phyloP scores from a whole-genome alignment of 2,113 vertebrate genomes.

The Hyperopisus bebe region DNA sequence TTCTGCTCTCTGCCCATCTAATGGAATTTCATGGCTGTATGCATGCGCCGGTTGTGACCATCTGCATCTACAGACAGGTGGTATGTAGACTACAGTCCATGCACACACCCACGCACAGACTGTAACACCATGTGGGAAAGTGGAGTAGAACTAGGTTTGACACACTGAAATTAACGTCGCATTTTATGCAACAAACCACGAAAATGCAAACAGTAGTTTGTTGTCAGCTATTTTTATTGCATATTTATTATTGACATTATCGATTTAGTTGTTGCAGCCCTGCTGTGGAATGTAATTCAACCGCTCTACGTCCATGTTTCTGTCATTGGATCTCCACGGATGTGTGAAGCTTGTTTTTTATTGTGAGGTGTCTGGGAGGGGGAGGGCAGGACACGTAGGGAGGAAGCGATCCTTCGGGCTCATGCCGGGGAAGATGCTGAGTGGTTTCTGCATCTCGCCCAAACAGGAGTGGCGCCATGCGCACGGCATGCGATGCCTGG shows the following conservation, averaged over 20 bases:
- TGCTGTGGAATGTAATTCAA: not conserved
- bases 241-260: not conserved
- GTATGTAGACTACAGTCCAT: not conserved
- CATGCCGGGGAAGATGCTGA: not conserved
- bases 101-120: too few relatives aligned
- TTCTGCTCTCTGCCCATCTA: not conserved
- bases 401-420: not conserved
- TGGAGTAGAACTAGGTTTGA: not conserved
- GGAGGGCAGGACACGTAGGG: not conserved
- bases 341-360: not conserved
- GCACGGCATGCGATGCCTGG: constrained; percentile 92
- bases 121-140: too few relatives aligned
- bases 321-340: not conserved
- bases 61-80: not conserved
- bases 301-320: not conserved
- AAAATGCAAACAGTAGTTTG: not conserved
- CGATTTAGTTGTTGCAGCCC: not conserved
- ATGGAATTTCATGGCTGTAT: not conserved
- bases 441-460: not conserved
- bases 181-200: not conserved
- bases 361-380: not conserved
- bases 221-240: not conserved
- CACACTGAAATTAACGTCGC: not conserved
- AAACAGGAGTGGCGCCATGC: constrained; percentile 92
- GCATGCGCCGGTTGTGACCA: too few relatives aligned